Percentiles rank a stretch among this genome's conserved stretches.
These are phyloP conservation scores for Phalloptychus januarius DNA, from an alignment of 2,797 vertebrate species.

Conservation along the genomic window DNA sequence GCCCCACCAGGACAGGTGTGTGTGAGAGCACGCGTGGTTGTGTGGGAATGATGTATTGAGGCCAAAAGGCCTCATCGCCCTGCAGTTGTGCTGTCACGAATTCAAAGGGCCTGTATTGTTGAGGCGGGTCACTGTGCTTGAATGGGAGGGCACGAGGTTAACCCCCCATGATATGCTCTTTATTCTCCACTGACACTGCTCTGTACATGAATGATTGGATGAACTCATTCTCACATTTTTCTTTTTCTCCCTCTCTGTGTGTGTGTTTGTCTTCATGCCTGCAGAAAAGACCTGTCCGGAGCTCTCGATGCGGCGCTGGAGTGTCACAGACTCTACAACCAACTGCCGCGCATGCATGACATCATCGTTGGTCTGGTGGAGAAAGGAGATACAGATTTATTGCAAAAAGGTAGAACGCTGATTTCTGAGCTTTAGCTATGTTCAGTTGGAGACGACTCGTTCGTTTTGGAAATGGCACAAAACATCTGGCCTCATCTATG, in stretches of 20 bases:
- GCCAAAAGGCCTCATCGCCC: slow-evolving; percentile 72
- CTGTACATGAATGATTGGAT: slow-evolving; percentile 58
- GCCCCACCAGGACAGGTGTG: slow-evolving; percentile 57
- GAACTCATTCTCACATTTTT: slow-evolving; percentile 29
- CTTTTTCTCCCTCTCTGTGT: slow-evolving; percentile 15
- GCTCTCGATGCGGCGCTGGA: slow-evolving; percentile 83
- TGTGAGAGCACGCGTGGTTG: slow-evolving; percentile 51
- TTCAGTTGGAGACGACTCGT: neutral
- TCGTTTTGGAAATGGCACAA: neutral
- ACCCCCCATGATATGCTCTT: slow-evolving; percentile 54
- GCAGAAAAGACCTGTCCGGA: slow-evolving; percentile 82
- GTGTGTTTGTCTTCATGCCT: slow-evolving; percentile 14
- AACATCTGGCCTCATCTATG: neutral
- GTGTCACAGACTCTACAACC: slow-evolving; percentile 83
- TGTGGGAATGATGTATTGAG: slow-evolving; percentile 68
- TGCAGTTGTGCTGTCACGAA: slow-evolving; percentile 67
- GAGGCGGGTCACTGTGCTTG: slow-evolving; percentile 52
- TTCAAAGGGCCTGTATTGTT: slow-evolving; percentile 73
- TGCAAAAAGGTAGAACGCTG: slow-evolving; percentile 88
- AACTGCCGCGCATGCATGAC: slow-evolving; percentile 85
- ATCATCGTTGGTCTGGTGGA: slow-evolving; percentile 87
- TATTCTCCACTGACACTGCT: slow-evolving; percentile 53
- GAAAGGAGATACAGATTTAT: slow-evolving; percentile 86
- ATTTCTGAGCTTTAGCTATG: neutral
- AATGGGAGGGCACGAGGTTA: slow-evolving; percentile 67